phyloP scores from a whole-genome alignment of 2,888 invertebrate species.

The Meteorus colon region DNA sequence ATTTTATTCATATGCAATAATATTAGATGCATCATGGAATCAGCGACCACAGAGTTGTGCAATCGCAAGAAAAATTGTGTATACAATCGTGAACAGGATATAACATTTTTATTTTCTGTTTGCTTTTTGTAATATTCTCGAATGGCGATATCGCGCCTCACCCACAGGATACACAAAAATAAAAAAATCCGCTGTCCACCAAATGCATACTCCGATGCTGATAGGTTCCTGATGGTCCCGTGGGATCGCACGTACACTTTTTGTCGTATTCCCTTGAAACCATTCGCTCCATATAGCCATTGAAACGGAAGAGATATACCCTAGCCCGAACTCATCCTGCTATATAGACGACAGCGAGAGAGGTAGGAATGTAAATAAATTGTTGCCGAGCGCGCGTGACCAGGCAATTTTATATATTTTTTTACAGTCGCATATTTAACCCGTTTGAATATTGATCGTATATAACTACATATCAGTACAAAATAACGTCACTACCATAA shows the following conservation, averaged over 20 bases:
- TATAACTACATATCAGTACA: not conserved
- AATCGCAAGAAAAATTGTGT: not conserved
- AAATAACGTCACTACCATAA: not conserved
- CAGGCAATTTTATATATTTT: constrained; percentile 27
- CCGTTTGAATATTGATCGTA: constrained; percentile 28
- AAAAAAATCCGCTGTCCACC: constrained; percentile 22
- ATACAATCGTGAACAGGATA: constrained; percentile 2
- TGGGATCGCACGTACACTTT: constrained; percentile 38
- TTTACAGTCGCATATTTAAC: constrained; percentile 27
- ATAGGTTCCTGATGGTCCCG: constrained; percentile 46
- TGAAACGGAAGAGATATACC: constrained; percentile 49
- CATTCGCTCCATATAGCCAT: constrained; percentile 41
- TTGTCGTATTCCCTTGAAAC: constrained; percentile 39
- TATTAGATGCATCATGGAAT: not conserved
- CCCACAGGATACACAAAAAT: constrained; percentile 13
- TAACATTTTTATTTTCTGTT: constrained; percentile 10
- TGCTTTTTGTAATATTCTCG: constrained; percentile 3
- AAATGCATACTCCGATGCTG: constrained; percentile 39
- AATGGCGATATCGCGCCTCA: constrained; percentile 7
- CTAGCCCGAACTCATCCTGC: constrained; percentile 9
- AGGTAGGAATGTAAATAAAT: constrained; percentile 24
- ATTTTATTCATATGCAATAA: not conserved
- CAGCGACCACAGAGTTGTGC: not conserved
- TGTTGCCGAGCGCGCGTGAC: constrained; percentile 17
- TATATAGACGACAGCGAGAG: constrained; percentile 11